Conservation (phyloP, 2,888 invertebrate genomes). For the Sepiola atlantica region DNA sequence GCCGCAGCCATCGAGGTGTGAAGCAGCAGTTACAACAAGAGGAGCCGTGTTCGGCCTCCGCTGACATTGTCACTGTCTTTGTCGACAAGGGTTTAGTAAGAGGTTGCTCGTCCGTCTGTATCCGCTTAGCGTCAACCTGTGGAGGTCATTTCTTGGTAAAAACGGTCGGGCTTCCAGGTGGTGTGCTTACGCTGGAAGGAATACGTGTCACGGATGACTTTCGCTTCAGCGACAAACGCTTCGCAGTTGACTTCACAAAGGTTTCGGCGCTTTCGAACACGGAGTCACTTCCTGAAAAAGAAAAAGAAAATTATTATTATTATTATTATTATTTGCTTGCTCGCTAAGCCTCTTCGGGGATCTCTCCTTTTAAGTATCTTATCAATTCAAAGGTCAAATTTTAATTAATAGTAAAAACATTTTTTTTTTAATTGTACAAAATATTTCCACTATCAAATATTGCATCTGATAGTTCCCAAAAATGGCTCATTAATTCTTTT, state of each 20-base stretch:
- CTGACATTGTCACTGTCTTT: background rate
- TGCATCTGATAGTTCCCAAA: too few species aligned
- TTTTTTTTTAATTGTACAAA: too few species aligned
- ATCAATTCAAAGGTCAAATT: too few species aligned
- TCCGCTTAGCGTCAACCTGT: background rate
- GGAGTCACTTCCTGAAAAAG: slow-evolving; percentile 40
- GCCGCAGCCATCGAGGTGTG: background rate
- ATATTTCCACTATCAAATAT: too few species aligned
- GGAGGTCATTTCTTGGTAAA: slow-evolving; percentile 34
- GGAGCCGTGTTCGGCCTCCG: background rate
- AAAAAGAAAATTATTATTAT: background rate
- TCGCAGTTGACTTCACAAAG: slow-evolving; percentile 42
- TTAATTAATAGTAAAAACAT: too few species aligned
- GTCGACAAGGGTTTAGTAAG: background rate
- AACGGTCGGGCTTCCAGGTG: slow-evolving; percentile 36
- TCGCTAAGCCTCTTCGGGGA: too few species aligned
- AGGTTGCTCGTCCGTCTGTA: background rate
- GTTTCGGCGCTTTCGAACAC: slow-evolving; percentile 36
- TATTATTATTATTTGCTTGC: too few species aligned
- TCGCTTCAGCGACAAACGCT: slow-evolving; percentile 37
- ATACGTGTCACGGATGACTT: slow-evolving; percentile 14
- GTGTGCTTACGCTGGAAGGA: background rate
- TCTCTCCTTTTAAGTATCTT: too few species aligned
- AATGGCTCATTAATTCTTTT: too few species aligned
- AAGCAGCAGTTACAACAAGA: background rate